phyloP scores from a whole-genome alignment of 2,113 vertebrate species.

The Zootoca vivipara region DNA sequence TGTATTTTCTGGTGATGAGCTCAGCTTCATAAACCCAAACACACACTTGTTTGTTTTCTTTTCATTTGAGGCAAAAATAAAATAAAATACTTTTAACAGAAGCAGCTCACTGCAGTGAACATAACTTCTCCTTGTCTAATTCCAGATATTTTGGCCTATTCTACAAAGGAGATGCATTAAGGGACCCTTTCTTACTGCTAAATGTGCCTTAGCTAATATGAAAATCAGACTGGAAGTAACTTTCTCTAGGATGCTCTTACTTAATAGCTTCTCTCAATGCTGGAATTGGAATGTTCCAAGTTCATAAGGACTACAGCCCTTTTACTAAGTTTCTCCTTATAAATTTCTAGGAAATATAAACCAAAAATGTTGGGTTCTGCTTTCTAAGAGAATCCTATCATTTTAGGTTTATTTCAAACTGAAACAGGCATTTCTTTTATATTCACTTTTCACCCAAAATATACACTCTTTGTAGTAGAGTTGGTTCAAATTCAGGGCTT shows the following conservation, averaged over 20 bases:
- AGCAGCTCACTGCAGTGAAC: constrained; percentile 13
- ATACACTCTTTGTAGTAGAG: neutral
- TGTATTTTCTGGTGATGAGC: constrained; percentile 38
- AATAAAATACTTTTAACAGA: neutral
- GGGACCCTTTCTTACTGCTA: constrained; percentile 13
- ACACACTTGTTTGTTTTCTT: neutral
- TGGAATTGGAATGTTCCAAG: constrained; percentile 18
- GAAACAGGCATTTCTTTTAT: neutral
- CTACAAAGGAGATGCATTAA: constrained; percentile 22
- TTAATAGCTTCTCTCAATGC: constrained; percentile 16
- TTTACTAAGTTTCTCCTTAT: constrained; percentile 66
- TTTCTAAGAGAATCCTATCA: constrained; percentile 44
- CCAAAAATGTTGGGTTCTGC: constrained; percentile 15
- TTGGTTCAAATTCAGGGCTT: neutral
- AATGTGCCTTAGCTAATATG: neutral
- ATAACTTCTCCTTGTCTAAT: neutral
- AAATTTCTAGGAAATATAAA: constrained; percentile 67
- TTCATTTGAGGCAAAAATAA: constrained; percentile 1
- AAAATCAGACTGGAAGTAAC: neutral
- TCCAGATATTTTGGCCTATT: neutral
- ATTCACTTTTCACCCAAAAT: neutral
- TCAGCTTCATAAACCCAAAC: constrained; percentile 34
- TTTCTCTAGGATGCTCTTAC: neutral
- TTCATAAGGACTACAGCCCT: constrained; percentile 28
- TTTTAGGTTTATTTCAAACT: constrained; percentile 4